Evolutionary conservation across 2,888 invertebrate species (phyloP).

Genomic region (Conops quadrifasciatus): DNA sequence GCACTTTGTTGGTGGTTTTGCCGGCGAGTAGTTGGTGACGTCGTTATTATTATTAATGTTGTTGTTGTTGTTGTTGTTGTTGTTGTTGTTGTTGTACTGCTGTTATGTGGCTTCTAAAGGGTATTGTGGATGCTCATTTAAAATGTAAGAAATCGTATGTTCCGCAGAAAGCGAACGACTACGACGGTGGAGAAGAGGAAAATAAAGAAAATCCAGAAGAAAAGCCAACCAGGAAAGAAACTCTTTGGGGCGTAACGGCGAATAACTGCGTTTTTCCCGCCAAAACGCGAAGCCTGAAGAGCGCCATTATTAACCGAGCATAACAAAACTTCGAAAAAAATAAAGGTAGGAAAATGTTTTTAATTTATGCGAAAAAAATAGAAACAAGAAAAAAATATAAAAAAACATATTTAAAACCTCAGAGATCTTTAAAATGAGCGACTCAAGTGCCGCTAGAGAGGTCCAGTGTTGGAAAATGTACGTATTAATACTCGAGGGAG

Average conservation of each 20-base stretch:
- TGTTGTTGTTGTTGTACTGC: constrained; percentile 4
- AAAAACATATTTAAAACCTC: constrained; percentile 17
- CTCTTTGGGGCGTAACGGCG: constrained; percentile 25
- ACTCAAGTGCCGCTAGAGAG: no score
- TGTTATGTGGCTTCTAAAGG: background rate
- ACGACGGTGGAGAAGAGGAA: no score
- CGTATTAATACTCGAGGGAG: background rate
- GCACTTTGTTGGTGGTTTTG: background rate
- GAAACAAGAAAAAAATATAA: constrained; percentile 39
- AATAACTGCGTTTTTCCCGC: constrained; percentile 24
- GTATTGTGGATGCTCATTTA: constrained; percentile 9
- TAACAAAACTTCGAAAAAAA: constrained; percentile 40
- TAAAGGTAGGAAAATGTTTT: constrained; percentile 43
- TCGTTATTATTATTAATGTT: background rate
- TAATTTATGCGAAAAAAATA: constrained; percentile 47
- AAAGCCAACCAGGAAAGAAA: constrained; percentile 2
- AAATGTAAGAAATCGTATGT: constrained; percentile 27
- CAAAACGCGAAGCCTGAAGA: constrained; percentile 24
- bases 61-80: background rate
- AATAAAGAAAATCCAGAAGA: no score
- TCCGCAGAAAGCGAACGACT: background rate
- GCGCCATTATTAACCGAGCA: constrained; percentile 36
- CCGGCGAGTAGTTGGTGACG: background rate
- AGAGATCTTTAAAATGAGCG: no score
- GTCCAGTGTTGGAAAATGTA: background rate